Percentiles rank a stretch among this genome's conserved stretches.
Evolutionary conservation across 2,888 invertebrate species (phyloP).

Genomic region (Drosophila tripunctata): DNA sequence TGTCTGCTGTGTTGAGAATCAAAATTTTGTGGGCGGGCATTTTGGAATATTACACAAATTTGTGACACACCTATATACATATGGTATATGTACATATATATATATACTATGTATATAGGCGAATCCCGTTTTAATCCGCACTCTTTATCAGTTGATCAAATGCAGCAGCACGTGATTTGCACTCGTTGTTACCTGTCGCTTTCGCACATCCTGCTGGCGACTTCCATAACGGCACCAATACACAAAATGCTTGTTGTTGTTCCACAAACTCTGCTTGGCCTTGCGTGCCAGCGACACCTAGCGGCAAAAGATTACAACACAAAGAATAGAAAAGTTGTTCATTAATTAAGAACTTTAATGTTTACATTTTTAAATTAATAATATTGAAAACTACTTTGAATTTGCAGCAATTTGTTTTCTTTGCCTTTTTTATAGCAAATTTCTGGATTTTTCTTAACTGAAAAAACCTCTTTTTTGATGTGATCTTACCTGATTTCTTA

Average conservation of each 20-base stretch:
- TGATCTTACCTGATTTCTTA: conserved; percentile 87
- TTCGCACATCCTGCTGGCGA: conserved; percentile 88
- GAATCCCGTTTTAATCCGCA: conserved; percentile 22
- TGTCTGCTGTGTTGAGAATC: conserved; percentile 5
- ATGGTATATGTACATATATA: neutral
- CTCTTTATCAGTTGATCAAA: conserved; percentile 69
- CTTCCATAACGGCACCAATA: conserved; percentile 90
- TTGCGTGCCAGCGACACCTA: conserved; percentile 84
- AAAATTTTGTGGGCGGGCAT: conserved; percentile 42
- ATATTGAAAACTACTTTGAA: no score
- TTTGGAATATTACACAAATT: conserved; percentile 56
- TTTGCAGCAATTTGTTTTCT: neutral
- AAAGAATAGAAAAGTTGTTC: no score
- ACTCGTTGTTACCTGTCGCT: conserved; percentile 87
- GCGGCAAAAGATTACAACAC: no score
- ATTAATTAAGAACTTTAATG: no score
- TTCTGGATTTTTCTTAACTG: no score
- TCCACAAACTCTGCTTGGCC: conserved; percentile 83
- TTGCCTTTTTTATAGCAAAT: no score
- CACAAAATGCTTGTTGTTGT: conserved; percentile 87
- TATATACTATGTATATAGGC: conserved; percentile 42
- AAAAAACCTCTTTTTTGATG: neutral
- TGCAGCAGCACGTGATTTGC: conserved; percentile 74
- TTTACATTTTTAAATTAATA: no score
- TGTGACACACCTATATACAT: no score